These are phyloP conservation scores for Montifringilla adamsi DNA, from an alignment of 2,113 vertebrate species.

Conservation along the genomic window DNA sequence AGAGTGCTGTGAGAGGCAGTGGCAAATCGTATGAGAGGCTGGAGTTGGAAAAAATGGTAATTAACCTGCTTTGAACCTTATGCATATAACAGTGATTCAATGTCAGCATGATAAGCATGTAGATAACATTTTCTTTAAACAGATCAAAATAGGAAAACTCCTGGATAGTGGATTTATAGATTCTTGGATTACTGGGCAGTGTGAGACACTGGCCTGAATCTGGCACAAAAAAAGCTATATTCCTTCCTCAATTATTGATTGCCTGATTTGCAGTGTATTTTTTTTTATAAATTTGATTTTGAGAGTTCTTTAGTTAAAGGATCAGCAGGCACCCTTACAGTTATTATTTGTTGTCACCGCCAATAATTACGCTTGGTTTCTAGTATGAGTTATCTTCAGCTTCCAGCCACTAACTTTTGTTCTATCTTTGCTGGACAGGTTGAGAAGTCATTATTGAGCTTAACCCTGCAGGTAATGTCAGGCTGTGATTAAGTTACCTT, in stretches of 20 bases:
- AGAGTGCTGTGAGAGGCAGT: not conserved
- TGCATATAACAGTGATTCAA: slow-evolving; percentile 22
- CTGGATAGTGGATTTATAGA: not conserved
- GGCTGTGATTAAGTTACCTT: not conserved
- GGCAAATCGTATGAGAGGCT: not conserved
- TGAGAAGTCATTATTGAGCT: not conserved
- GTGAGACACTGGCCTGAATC: not conserved
- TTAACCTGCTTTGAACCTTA: slow-evolving; percentile 42
- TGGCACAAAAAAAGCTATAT: not conserved
- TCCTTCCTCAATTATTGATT: not conserved
- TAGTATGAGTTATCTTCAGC: not conserved
- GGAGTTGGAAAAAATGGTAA: slow-evolving; percentile 48
- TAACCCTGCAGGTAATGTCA: not conserved
- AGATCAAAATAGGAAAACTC: slow-evolving; percentile 33
- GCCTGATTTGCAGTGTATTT: not conserved
- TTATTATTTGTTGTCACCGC: not conserved
- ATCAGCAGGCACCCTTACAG: not conserved
- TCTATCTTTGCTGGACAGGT: not conserved
- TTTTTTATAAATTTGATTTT: not conserved
- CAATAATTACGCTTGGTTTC: not conserved
- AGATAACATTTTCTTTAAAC: slow-evolving; percentile 39
- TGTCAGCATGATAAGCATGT: slow-evolving; percentile 8
- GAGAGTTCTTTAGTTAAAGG: not conserved
- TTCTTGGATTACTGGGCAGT: not conserved
- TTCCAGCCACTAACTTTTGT: not conserved